These are phyloP conservation scores for Orthosia incerta DNA, from an alignment of 2,888 invertebrate genomes.

Conservation along the genomic window DNA sequence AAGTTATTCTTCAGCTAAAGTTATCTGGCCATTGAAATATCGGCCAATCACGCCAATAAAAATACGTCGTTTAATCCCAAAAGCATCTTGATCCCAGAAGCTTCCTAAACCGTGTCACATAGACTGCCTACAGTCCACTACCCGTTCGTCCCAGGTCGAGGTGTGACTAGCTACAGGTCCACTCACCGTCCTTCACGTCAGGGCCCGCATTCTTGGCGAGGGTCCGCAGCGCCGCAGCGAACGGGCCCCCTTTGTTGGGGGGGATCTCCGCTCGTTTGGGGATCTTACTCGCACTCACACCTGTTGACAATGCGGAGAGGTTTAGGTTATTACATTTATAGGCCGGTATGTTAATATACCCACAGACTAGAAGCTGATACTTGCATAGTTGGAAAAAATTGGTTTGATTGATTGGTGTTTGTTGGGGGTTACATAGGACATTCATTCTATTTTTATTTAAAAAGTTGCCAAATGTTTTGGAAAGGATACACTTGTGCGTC, in stretches of 20 bases:
- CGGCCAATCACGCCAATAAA: background rate
- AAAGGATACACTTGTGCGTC: too few relatives aligned
- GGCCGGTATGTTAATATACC: too few relatives aligned
- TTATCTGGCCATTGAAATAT: background rate
- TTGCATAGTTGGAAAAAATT: too few relatives aligned
- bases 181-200: conserved; percentile 92
- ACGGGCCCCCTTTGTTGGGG: conserved; percentile 93
- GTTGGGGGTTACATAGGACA: too few relatives aligned
- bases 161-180: conserved; percentile 57
- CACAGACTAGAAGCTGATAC: too few relatives aligned
- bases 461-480: too few relatives aligned
- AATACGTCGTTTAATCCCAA: too few relatives aligned
- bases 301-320: conserved; percentile 76
- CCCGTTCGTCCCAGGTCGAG: conserved; percentile 64
- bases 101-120: background rate
- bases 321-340: conserved; percentile 4
- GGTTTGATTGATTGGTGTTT: too few relatives aligned
- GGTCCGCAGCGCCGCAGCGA: conserved; percentile 97
- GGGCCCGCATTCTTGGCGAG: conserved; percentile 97
- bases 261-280: conserved; percentile 86
- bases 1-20: background rate
- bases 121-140: conserved; percentile 39
- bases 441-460: too few relatives aligned
- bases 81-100: background rate
- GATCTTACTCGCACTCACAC: conserved; percentile 86